Base-by-base conservation (phyloP, 92 coral and sea anemone genomes). In the Meandrina meandrites region DNA sequence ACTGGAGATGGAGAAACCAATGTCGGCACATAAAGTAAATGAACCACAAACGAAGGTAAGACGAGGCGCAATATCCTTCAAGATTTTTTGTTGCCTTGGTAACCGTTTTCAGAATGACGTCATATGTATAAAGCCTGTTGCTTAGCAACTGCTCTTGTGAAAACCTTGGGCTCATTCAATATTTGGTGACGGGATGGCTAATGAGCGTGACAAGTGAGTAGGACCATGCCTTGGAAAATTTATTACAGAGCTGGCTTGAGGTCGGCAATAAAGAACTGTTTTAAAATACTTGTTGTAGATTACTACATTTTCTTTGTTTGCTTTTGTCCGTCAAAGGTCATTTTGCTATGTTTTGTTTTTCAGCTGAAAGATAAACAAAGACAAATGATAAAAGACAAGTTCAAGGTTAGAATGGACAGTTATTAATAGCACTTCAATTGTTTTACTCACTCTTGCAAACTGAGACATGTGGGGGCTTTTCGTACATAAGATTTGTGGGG, bases 311-410 rank as follows among this genome's bases (percentile, higher is more conserved):
- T 17, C 27, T 57, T 2, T 19, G 24, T 4, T 9, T 51, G 56
- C 4, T 19, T 19, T 57, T 57, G 64, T 57, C 64, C 24, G 5
- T 0, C 21, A 19, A 8, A 7, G 22, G 1, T 24, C 68, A 60
- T 60, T 1, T 60, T 60, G 68, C 68, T 81, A 16, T 45, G 37
- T 78, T 75, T 36, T 17, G 36, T 69, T 32, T 80, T 88, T 70
- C 84, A 97, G 99, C 90, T 97, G 36, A 96, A 96, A 84, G 98
- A 97, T 70, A 97, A 97, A 54, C 99, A 97, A 37, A 88, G 98
- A 47, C 99, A 97, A 81, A 92, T 83, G 75, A 97, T 97, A 27
- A 97, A 97, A 76, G 99, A 97, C 87, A 97, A 95, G 78, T 97
- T 97, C 83, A 97, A 97, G 97, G 99, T 95, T 85, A 31, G 79